phyloP scores from a whole-genome alignment of 1,140 invertebrate genomes.

The Chlorops oryzae region DNA sequence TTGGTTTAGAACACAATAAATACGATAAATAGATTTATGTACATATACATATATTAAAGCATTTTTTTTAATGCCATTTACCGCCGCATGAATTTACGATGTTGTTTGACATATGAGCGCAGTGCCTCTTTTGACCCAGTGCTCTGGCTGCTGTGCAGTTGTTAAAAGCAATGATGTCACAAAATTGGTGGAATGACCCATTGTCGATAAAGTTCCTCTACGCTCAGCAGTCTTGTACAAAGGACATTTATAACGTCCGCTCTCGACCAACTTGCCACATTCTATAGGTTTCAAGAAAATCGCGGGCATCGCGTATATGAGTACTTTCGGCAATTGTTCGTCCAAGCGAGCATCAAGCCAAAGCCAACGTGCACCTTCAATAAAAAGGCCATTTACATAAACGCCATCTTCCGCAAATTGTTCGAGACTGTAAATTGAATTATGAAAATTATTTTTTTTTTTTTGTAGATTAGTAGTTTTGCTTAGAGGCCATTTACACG shows the following conservation, averaged over 20 bases:
- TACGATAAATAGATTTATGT: too few relatives aligned
- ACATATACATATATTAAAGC: too few relatives aligned
- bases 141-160: constrained; percentile 60
- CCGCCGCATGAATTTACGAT: too few relatives aligned
- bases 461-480: too few relatives aligned
- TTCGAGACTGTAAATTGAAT: constrained; percentile 18
- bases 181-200: constrained; percentile 89
- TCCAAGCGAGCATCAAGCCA: constrained; percentile 53
- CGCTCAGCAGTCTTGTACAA: constrained; percentile 84
- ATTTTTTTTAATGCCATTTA: too few relatives aligned
- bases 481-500: too few relatives aligned
- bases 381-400: constrained; percentile 74
- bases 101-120: constrained; percentile 74
- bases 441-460: too few relatives aligned
- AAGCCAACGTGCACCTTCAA: constrained; percentile 83
- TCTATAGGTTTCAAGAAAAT: constrained; percentile 64
- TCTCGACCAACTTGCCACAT: constrained; percentile 52
- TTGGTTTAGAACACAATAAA: too few relatives aligned
- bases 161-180: constrained; percentile 72
- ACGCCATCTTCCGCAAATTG: constrained; percentile 65
- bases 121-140: constrained; percentile 85
- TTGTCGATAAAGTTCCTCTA: constrained; percentile 75
- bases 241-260: constrained; percentile 67
- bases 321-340: constrained; percentile 76
- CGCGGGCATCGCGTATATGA: constrained; percentile 72